Percentiles rank a stretch among this genome's conserved stretches.
phyloP scores from a whole-genome alignment of 2,113 vertebrate species.

The Gadus chalcogrammus region DNA sequence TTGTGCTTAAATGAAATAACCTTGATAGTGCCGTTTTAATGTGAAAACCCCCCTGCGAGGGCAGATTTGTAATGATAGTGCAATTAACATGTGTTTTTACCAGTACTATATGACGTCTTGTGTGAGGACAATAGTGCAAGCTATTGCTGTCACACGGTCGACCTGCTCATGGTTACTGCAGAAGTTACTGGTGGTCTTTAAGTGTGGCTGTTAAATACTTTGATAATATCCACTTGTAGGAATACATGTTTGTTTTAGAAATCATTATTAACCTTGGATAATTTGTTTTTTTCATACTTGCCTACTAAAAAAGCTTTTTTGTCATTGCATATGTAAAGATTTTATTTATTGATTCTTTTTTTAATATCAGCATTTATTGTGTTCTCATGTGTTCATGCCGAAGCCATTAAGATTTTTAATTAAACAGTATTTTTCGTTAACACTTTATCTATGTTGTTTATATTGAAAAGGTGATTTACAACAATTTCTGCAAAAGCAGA shows the following conservation, averaged over 20 bases:
- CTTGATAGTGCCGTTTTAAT: constrained; percentile 25
- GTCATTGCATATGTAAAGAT: constrained; percentile 62
- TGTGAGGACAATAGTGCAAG: background rate
- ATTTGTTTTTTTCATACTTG: constrained; percentile 43
- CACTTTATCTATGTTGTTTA: constrained; percentile 29
- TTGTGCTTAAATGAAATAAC: background rate
- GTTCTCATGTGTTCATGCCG: constrained; percentile 68
- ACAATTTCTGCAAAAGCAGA: too few species aligned
- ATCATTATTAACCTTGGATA: constrained; percentile 32
- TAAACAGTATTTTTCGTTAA: constrained; percentile 76
- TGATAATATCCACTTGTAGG: background rate
- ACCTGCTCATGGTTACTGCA: background rate
- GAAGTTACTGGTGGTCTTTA: background rate
- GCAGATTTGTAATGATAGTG: background rate
- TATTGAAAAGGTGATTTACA: too few species aligned
- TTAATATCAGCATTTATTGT: constrained; percentile 68
- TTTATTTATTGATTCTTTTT: constrained; percentile 69
- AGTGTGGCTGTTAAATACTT: constrained; percentile 4
- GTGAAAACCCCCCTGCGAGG: background rate
- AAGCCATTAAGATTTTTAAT: constrained; percentile 76
- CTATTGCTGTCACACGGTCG: background rate
- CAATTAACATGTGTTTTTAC: background rate
- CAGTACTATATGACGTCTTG: background rate
- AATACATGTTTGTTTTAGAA: constrained; percentile 10
- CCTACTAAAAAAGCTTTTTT: constrained; percentile 49